These are phyloP conservation scores for Cyprinodon tularosa DNA, from an alignment of 2,113 vertebrate genomes.

Conservation along the genomic window DNA sequence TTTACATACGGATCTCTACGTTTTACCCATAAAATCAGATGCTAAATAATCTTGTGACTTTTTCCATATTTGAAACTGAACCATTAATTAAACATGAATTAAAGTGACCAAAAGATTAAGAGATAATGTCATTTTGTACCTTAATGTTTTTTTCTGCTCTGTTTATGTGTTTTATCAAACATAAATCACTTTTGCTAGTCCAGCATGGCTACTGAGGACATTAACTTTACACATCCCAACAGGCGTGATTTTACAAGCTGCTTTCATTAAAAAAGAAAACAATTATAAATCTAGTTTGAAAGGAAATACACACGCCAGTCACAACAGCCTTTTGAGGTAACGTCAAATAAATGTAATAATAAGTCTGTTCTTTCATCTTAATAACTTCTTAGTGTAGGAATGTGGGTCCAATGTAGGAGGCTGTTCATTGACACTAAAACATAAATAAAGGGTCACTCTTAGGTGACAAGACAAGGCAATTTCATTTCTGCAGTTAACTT, in stretches of 20 bases:
- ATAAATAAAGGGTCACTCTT: background rate
- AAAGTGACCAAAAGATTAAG: background rate
- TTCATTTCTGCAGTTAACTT: background rate
- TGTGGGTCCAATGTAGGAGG: background rate
- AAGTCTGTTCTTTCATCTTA: too few relatives aligned
- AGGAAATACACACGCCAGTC: background rate
- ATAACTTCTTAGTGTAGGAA: background rate
- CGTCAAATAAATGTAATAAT: background rate
- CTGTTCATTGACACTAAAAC: background rate
- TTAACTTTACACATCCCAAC: slow-evolving; percentile 5
- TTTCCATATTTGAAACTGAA: background rate
- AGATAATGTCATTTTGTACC: background rate
- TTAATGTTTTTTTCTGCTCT: background rate
- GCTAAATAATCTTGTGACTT: background rate
- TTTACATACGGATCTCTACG: background rate
- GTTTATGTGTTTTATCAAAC: background rate
- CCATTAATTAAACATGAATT: background rate
- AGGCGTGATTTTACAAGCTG: background rate
- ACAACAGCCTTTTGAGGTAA: background rate
- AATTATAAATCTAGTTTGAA: slow-evolving; percentile 3
- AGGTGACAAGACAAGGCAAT: too few relatives aligned
- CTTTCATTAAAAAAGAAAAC: slow-evolving; percentile 3
- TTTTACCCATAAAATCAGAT: background rate
- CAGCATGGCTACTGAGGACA: background rate
- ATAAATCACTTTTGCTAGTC: too few relatives aligned